phyloP scores from a whole-genome alignment of 2,797 vertebrate genomes.

The Mormyrops attenuatus region DNA sequence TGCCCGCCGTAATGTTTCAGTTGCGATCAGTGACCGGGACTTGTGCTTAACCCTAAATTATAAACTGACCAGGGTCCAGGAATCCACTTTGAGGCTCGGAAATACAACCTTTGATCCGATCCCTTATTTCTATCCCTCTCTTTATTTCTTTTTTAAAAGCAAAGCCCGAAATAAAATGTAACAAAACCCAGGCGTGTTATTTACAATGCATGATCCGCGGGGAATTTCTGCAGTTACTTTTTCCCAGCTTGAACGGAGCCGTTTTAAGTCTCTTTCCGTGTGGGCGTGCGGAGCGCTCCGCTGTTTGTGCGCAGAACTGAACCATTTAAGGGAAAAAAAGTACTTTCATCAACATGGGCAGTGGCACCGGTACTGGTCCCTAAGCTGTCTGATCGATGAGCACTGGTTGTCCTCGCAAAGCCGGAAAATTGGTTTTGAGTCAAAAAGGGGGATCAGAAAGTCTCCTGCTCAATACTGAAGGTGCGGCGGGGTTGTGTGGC shows the following conservation, averaged over 20 bases:
- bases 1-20: neutral
- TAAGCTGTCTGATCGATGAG: neutral
- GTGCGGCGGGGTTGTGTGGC: neutral
- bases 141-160: neutral
- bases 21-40: neutral
- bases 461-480: neutral
- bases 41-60: conserved; percentile 11
- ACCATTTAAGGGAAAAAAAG: conserved; percentile 28
- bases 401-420: neutral
- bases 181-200: neutral
- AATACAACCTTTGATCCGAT: neutral
- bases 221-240: neutral
- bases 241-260: neutral
- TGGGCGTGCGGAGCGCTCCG: conserved; percentile 14
- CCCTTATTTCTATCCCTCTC: neutral
- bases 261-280: neutral
- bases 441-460: neutral
- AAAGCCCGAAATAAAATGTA: neutral
- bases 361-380: neutral
- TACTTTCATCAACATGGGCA: neutral
- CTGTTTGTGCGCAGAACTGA: conserved; percentile 3
- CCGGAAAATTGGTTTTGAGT: neutral
- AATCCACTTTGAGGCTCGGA: neutral
- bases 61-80: neutral
- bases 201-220: neutral